phyloP scores from a whole-genome alignment of 2,113 vertebrate species.

The Sclerurus mexicanus region DNA sequence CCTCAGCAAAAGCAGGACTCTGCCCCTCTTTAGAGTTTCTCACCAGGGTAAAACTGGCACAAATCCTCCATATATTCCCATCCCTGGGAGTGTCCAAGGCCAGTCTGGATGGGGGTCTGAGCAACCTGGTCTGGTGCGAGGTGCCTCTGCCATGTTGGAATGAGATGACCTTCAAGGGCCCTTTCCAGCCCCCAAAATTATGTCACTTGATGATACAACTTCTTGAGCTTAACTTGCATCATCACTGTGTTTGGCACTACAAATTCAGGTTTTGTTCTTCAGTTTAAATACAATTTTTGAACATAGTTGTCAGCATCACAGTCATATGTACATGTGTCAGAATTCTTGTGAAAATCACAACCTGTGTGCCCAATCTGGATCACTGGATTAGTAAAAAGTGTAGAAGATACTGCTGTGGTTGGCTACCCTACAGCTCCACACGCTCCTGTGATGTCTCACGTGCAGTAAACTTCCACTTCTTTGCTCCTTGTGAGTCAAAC shows the following conservation, averaged over 20 bases:
- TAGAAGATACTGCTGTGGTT: not conserved
- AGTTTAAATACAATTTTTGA: not conserved
- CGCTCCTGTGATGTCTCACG: not conserved
- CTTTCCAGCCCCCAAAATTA: not conserved
- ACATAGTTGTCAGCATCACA: not conserved
- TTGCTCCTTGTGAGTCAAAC: not conserved
- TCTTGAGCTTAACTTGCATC: not conserved
- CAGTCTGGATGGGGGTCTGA: not conserved
- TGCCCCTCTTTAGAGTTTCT: not conserved
- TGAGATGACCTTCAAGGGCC: not conserved
- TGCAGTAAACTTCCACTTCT: not conserved
- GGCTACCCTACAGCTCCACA: not conserved
- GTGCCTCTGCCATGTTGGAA: too few species aligned
- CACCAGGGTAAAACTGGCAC: not conserved
- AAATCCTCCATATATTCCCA: not conserved
- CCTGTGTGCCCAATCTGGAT: not conserved
- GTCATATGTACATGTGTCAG: not conserved
- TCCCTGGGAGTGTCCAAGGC: not conserved
- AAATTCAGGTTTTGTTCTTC: not conserved
- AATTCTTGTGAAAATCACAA: not conserved
- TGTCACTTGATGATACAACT: not conserved
- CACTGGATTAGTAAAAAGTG: not conserved
- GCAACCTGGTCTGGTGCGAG: not conserved
- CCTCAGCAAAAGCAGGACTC: not conserved
- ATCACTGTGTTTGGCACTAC: not conserved